Base-by-base conservation (phyloP, 2,888 invertebrate species). In the Nipponacmea schrenckii region DNA sequence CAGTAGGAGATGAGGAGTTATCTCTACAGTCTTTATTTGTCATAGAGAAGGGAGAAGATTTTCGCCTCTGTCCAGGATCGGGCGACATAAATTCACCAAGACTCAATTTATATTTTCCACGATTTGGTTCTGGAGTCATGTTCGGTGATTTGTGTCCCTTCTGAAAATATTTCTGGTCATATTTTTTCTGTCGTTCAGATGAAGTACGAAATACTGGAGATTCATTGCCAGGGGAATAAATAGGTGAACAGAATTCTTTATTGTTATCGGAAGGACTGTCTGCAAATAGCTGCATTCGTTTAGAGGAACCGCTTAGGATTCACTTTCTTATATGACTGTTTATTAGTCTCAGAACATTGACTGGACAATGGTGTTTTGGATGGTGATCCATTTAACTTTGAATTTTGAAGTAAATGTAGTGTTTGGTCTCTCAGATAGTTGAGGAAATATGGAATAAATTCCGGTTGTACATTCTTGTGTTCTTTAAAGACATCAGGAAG, bases 351-450 rank as follows among this genome's bases (percentile, higher is more conserved):
- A 5, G 39, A 39, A 39, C 39, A 39, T 39, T 39, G 39, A 10
- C 39, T 65, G 80, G 77, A 67, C 79, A 67, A 12, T n/a, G 83
- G 84, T 8, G 84, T 85, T 71, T 85, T 85, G 3, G 81, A 80
- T 17, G 85, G 85, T 12, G 85, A 84, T 39, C 81, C 81, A n/a
- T 76, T 82, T 2, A 81, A 79, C 44, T 79, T 80, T 14, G 79
- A 77, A 50, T 77, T 80, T 62, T 86, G 85, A 8, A 86, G 73
- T 3, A 86, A 71, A 72, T 82, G 84, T 10, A 83, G 66, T 39
- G 84, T 85, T 64, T 85, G 83, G 65, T 84, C 85, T 20, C 86
- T 71, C n/a, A 86, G 72, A 67, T 82, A 84, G 78, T 86, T 85
- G 31, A 86, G 73, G 67, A 86, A 83, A 70, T 76, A 86, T 31